These are phyloP conservation scores for Elymnias hypermnestra DNA, from an alignment of 1,140 invertebrate genomes.

Conservation along the genomic window DNA sequence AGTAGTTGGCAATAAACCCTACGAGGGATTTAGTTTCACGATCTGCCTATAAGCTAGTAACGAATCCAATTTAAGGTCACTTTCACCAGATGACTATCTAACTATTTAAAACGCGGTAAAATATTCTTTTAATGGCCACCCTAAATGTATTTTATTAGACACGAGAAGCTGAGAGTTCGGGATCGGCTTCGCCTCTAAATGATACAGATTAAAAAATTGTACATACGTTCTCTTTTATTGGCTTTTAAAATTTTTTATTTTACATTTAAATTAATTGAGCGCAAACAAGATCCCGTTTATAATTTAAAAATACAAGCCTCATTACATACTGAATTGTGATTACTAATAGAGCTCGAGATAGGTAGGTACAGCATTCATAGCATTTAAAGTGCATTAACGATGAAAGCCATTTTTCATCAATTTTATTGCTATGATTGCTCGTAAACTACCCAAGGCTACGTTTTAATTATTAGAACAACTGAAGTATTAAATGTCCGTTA, in stretches of 20 bases:
- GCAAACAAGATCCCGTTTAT: constrained; percentile 56
- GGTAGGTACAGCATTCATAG: constrained; percentile 29
- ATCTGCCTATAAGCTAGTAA: constrained; percentile 35
- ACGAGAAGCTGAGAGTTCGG: constrained; percentile 32
- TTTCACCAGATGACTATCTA: constrained; percentile 69
- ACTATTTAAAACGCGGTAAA: constrained; percentile 71
- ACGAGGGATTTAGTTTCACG: constrained; percentile 47
- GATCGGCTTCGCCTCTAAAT: constrained; percentile 31
- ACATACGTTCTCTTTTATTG: constrained; percentile 52
- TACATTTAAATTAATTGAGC: constrained; percentile 62
- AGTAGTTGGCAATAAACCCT: constrained; percentile 22
- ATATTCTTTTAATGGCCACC: constrained; percentile 67
- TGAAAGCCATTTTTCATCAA: constrained; percentile 37
- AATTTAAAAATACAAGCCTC: constrained; percentile 34
- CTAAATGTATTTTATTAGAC: constrained; percentile 60
- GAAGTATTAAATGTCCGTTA: constrained; percentile 5
- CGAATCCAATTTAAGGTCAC: constrained; percentile 58
- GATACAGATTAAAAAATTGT: constrained; percentile 59
- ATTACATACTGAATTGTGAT: constrained; percentile 38
- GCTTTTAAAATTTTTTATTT: constrained; percentile 52
- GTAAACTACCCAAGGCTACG: constrained; percentile 14
- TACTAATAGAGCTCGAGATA: constrained; percentile 30
- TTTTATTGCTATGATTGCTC: constrained; percentile 25
- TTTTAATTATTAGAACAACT: constrained; percentile 9
- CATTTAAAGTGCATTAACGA: constrained; percentile 34